A percentile compares a stretch with the other conserved stretches of the same genome.
Evolutionary conservation across 1,140 invertebrate species (phyloP).

Genomic region (Ips typographus): DNA sequence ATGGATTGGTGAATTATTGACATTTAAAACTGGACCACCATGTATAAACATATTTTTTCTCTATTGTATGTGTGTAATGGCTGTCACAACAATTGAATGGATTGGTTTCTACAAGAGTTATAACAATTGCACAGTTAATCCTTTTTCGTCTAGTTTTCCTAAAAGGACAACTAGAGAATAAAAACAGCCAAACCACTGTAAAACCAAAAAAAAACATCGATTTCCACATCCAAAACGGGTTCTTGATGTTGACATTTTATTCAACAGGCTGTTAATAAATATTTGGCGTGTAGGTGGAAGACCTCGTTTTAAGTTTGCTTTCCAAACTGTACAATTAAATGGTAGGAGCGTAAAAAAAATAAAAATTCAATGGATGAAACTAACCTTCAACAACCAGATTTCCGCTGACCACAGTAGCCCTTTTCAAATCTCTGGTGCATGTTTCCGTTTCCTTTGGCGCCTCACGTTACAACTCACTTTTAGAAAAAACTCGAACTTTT

Average conservation of each 20-base stretch:
- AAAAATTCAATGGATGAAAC: conserved; percentile 14
- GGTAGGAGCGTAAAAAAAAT: neutral
- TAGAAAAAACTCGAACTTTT: neutral
- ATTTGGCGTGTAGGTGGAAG: conserved; percentile 22
- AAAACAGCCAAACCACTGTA: too few relatives aligned
- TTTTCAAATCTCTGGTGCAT: conserved; percentile 31
- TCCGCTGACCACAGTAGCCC: conserved; percentile 13
- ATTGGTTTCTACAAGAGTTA: too few relatives aligned
- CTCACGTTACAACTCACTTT: neutral
- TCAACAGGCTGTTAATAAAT: conserved; percentile 12
- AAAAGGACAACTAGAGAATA: too few relatives aligned
- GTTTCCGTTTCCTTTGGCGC: conserved; percentile 27
- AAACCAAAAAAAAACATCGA: neutral
- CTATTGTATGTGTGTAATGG: too few relatives aligned
- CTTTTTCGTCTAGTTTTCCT: too few relatives aligned
- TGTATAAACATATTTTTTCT: too few relatives aligned
- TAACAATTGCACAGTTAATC: too few relatives aligned
- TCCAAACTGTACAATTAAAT: neutral
- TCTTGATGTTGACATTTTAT: conserved; percentile 19
- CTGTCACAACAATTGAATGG: too few relatives aligned
- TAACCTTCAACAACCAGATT: conserved; percentile 31
- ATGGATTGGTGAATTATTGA: too few relatives aligned
- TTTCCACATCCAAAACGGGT: conserved; percentile 11
- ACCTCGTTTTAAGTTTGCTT: conserved; percentile 16
- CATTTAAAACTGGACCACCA: too few relatives aligned